These are phyloP conservation scores for Dendrolimus punctatus DNA, from an alignment of 1,140 invertebrate species.

Conservation along the genomic window DNA sequence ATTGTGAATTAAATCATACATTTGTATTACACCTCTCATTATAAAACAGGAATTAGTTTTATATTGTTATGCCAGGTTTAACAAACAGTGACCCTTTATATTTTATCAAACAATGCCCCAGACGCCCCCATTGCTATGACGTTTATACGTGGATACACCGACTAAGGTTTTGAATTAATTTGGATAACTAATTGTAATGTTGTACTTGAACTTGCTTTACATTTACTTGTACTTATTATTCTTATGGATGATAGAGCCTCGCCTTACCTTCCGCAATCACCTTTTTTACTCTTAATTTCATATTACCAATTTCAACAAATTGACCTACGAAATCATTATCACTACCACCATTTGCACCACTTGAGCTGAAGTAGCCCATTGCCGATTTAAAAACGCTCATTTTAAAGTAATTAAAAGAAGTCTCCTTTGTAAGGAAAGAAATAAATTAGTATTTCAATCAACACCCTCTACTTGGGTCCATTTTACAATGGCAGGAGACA, in stretches of 20 bases:
- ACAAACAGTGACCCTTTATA: slow-evolving; percentile 5
- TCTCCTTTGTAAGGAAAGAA: slow-evolving; percentile 18
- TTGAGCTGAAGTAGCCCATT: slow-evolving; percentile 85
- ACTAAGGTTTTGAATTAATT: not conserved
- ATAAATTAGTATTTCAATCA: slow-evolving; percentile 25
- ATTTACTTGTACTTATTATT: no score
- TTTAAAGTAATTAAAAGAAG: slow-evolving; percentile 36
- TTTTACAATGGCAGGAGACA: slow-evolving; percentile 28
- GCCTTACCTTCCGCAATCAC: slow-evolving; percentile 93
- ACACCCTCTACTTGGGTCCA: slow-evolving; percentile 31
- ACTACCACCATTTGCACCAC: slow-evolving; percentile 68
- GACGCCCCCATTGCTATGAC: slow-evolving; percentile 21
- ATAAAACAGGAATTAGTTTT: slow-evolving; percentile 1
- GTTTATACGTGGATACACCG: slow-evolving; percentile 7
- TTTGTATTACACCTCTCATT: slow-evolving; percentile 6
- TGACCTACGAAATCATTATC: slow-evolving; percentile 95
- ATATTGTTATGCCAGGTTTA: not conserved
- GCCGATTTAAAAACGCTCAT: slow-evolving; percentile 94
- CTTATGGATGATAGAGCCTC: not conserved
- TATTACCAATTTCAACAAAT: slow-evolving; percentile 89
- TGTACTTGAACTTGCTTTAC: not conserved
- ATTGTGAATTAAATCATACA: no score
- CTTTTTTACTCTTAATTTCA: slow-evolving; percentile 90
- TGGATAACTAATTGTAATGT: not conserved
- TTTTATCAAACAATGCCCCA: slow-evolving; percentile 9